Evolutionary conservation across 2,888 invertebrate genomes (phyloP), one percentile per base, ranked within the genome.

Genomic region (Plebejus anna): DNA sequence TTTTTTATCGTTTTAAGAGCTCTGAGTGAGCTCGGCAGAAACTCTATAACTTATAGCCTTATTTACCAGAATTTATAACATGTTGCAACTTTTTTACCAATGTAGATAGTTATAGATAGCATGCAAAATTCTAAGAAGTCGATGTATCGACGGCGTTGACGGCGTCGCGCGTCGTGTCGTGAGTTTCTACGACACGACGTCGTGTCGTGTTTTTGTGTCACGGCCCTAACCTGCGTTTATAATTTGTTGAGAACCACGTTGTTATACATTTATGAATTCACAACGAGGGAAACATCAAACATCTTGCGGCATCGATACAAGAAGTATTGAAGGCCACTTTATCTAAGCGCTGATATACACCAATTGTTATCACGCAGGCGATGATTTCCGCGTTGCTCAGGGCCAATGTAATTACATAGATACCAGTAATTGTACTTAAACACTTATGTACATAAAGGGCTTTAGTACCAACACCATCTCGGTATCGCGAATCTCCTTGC

Each of bases 371-470:
- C 90, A 89, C 85, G 82, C 72, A 84, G 86, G 83, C 84, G 85
- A 83, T 85, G 80, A 88, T 90, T 94, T 94, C 92, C 94, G 92
- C 87, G 86, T 91, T 83, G 83, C 86, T 89, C 89, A 89, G 81
- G 89, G 90, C 84, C 90, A 85, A 82, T 82, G 82, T 85, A 75
- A 75, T 75, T 75, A 75, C 47, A 59, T 11, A 28, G 47, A 47
- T 72, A 85, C 84, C 84, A 85, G 85, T 42, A 72, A 57, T 16
- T 73, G 73, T 73, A 51, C 51, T 22, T n/a, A 47, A 47, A 59
- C 32, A 13, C 13, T 32, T 32, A 32, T 32, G 32, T 66, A 36
- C 28, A 61, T 61, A 66, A 36, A 66, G 66, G 51, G 73, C 73
- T 55, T 55, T 55, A 55, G 16, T 4, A 55, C 16, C 4, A 55